Base-by-base conservation (phyloP, 2,113 vertebrate genomes). In the Ptyas mucosa region DNA sequence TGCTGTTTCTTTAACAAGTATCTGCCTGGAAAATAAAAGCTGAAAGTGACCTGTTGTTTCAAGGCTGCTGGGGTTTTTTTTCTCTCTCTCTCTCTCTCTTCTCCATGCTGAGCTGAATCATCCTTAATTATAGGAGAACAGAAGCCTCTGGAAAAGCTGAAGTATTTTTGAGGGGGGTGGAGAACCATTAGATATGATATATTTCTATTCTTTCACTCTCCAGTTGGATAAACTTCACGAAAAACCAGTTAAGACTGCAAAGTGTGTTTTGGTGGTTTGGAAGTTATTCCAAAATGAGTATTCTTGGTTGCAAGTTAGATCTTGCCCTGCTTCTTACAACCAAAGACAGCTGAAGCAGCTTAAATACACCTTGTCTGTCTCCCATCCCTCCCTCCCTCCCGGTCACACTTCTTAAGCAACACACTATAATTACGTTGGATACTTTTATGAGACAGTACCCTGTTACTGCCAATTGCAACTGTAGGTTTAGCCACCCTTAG, bases 221-320 rank as follows among this genome's bases (percentile, higher is more conserved):
- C 14, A n/a, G 29, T 86, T 86, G 2, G 0, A 10, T 57, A 92
- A 9, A 89, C 93, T 94, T 95, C 94, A 34, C 34, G 85, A 1
- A 39, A 94, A 39, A 89, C 89, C 49, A 69, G 88, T 89, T 57
- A 29, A 89, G 69, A 90, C 20, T 52, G 49, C 52, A 87, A 75
- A 34, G 88, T 93, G 90, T 20, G 58, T 92, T 90, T 89, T 4
- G 29, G 46, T 64, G 93, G 57, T n/a, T 95, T 92, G 34, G 81
- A 91, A 96, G 95, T 95, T 94, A 96, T 94, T 92, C 94, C 95
- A 95, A 96, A 95, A 95, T 57, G 95, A 96, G 93, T 93, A 96
- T 93, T 93, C 89, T 46, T 93, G 81, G 93, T 94, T 96, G 91
- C 98, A 98, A 97, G 98, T 98, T 98, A 96, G 93, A 98, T 98